A percentile compares a stretch with the other conserved stretches of the same genome.
Conservation (phyloP, 2,113 vertebrate species). For the Dinomys branickii region DNA sequence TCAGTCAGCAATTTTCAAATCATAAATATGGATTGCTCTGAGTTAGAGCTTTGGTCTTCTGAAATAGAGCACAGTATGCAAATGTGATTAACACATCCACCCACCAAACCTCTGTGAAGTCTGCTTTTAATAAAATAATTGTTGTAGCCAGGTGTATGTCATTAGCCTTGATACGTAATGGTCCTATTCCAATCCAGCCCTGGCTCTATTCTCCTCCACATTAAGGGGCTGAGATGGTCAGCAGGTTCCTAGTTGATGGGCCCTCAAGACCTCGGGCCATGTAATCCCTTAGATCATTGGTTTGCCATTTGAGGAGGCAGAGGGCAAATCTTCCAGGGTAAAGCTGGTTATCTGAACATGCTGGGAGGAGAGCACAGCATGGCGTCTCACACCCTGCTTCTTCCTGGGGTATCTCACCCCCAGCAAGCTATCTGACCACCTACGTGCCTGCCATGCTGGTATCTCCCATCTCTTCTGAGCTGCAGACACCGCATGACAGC, state of each 20-base stretch:
- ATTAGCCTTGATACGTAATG: background rate
- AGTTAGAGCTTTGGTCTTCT: slow-evolving; percentile 63
- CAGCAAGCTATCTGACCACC: background rate
- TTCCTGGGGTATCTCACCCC: background rate
- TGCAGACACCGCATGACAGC: background rate
- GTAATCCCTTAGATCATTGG: fast-evolving
- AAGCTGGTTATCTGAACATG: too few species aligned
- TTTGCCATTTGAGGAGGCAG: background rate
- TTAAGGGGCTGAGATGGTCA: background rate
- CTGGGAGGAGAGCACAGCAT: background rate
- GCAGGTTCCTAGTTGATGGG: background rate
- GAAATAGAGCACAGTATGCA: slow-evolving; percentile 56
- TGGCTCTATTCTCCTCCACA: background rate
- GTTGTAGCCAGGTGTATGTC: slow-evolving; percentile 45
- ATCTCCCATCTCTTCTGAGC: background rate
- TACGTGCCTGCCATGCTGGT: fast-evolving
- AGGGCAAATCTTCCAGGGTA: background rate
- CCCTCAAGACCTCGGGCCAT: background rate
- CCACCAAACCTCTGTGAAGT: slow-evolving; percentile 3
- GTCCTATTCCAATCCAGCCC: background rate
- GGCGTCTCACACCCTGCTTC: fast-evolving
- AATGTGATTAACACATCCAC: slow-evolving; percentile 71
- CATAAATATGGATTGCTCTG: slow-evolving; percentile 81
- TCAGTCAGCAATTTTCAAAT: slow-evolving; percentile 81
- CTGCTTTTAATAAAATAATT: slow-evolving; percentile 45